A percentile compares a stretch with the other conserved stretches of the same genome.
Conservation (phyloP, 2,113 vertebrate genomes). For the Myrmecobius fasciatus region DNA sequence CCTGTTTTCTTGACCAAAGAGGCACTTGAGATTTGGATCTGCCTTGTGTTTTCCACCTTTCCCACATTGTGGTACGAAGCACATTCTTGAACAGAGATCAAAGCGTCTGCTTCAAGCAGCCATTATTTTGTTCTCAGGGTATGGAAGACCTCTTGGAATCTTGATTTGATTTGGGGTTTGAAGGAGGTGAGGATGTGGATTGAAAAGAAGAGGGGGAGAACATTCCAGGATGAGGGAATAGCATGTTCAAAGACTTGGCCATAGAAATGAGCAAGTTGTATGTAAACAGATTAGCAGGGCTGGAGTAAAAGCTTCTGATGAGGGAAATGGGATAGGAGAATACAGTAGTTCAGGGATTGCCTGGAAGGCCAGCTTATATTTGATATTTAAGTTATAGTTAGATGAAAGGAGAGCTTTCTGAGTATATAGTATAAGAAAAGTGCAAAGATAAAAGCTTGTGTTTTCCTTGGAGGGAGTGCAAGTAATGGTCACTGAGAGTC, state of each 20-base stretch:
- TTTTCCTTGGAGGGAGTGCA: constrained; percentile 52
- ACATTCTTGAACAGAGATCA: constrained; percentile 2
- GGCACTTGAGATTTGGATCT: not conserved
- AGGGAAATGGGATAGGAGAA: not conserved
- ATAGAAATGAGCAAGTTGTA: not conserved
- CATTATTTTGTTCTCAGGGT: not conserved
- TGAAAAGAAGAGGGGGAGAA: constrained; percentile 1
- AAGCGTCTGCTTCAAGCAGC: not conserved
- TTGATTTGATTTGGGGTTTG: constrained; percentile 6
- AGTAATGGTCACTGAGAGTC: constrained; percentile 2
- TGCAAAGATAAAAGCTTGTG: not conserved
- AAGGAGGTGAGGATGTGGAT: not conserved
- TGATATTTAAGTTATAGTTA: not conserved
- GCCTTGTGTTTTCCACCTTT: not conserved
- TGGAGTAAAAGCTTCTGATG: constrained; percentile 5
- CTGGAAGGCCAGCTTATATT: not conserved
- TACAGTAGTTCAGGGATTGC: not conserved
- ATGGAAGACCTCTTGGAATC: not conserved
- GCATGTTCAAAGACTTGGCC: not conserved
- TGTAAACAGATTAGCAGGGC: not conserved
- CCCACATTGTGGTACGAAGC: not conserved
- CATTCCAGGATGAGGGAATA: not conserved
- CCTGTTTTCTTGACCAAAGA: not conserved
- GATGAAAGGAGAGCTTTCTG: not conserved
- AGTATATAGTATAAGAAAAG: not conserved